phyloP scores from a whole-genome alignment of 2,797 vertebrate species.

The Okamejei kenojei region DNA sequence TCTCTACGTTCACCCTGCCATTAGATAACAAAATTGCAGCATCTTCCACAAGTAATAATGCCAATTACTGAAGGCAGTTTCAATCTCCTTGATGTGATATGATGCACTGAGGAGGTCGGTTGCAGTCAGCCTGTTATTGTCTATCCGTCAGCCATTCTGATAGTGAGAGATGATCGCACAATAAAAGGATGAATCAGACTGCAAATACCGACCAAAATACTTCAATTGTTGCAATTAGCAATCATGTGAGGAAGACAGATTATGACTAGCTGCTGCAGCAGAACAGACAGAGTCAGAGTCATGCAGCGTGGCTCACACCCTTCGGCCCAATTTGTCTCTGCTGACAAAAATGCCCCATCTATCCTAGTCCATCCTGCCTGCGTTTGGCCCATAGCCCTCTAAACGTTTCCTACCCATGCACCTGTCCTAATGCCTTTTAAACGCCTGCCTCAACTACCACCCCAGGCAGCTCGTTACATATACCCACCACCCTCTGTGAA shows the following conservation, averaged over 20 bases:
- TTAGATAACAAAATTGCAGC: no score
- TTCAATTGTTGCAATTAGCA: background rate
- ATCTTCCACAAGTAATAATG: background rate
- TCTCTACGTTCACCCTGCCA: background rate
- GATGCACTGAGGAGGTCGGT: background rate
- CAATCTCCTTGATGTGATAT: background rate
- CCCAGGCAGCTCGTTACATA: no score
- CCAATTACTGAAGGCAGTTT: background rate
- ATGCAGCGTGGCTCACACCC: no score
- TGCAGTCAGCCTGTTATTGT: background rate
- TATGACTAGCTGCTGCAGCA: background rate
- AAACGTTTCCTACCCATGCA: no score
- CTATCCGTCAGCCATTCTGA: background rate
- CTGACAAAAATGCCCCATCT: no score
- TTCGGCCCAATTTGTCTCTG: no score
- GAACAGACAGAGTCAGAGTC: no score
- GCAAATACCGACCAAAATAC: background rate
- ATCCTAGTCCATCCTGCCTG: no score
- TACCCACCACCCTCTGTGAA: no score
- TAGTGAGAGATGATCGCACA: background rate
- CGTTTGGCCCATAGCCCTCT: no score
- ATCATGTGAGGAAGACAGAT: background rate
- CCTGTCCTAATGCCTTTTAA: no score
- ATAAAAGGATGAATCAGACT: background rate
- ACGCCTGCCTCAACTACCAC: no score